Evolutionary conservation across 2,888 invertebrate genomes (phyloP), one percentile per base, ranked within the genome.

Genomic region (Desoria tigrina): DNA sequence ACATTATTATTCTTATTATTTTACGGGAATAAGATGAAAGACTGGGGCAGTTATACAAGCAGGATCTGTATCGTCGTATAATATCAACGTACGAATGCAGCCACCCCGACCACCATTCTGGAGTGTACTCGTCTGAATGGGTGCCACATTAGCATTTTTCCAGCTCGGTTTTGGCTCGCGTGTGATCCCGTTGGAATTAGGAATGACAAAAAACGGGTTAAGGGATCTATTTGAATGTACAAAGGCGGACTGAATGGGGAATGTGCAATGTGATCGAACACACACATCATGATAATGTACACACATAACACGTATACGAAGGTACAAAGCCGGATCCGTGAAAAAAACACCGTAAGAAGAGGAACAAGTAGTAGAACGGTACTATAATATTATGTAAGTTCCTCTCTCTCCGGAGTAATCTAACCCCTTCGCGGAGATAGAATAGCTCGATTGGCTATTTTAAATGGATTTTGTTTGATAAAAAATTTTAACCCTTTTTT

Each of bases 401-500:
- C 45, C 16, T 45, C 54, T 54, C 27, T 16, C 24, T 27, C 37
- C 6, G 21, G 23, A 49, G 50, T 50, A 60, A 51, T 39, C 18
- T 60, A 60, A 60, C 60, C 60, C 60, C 28, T 45, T 26, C n/a
- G n/a, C n/a, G 21, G 16, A 21, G 14, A 51, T 51, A 23, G 53
- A 26, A 51, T 23, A 21, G 14, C 57, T 61, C 45, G 64, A 64
- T 69, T 62, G 71, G 63, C 71, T 66, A 66, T 68, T 71, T 71
- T 71, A 68, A 68, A 68, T 71, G 66, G 71, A 71, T 68, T 71
- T 71, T 65, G 63, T 51, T 24, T 51, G 51, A 51, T 51, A 51
- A 45, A 45, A 45, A 45, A 45, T 45, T 45, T 23, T 51, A 51
- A 51, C 51, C 51, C 51, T 51, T 51, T 51, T 55, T 28, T 55